Evolutionary conservation across 2,888 invertebrate genomes (phyloP), one percentile per base, ranked within the genome.

Genomic region (Trilocha varians): DNA sequence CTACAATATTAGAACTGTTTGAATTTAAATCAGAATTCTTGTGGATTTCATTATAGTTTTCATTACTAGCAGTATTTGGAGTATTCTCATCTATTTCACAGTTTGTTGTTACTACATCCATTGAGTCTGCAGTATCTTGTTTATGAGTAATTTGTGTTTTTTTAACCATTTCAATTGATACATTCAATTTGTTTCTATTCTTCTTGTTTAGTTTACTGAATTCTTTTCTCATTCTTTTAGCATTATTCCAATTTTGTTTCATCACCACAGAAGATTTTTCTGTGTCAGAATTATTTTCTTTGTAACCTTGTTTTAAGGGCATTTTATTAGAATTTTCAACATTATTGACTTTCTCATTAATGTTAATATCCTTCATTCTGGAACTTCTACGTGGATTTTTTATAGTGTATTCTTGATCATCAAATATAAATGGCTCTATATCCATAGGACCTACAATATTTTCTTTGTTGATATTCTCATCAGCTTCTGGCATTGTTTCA

Each of bases 161-260:
- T 47, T 82, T 80, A 46, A 66, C 71, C 73, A 75, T 77, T 65
- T 85, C 80, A 52, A 83, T 78, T 18, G 86, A 86, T 39, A 82
- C 72, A 74, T 85, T 82, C 6, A 86, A 50, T 65, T 85, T 87
- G 47, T 62, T 82, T 53, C 59, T 75, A 45, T 74, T 72, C 44
- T 65, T 62, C 45, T 78, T 79, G 44, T 75, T 77, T 34, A 78
- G 53, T 53, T 78, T 84, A 57, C 72, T 78, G 41, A 86, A 82
- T 50, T 82, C 84, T 49, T 78, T 80, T 55, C 72, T 76, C 83
- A 84, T 84, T 61, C 58, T 79, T 50, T 80, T 83, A 0, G 83
- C 79, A 70, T 68, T 78, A 46, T 63, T 74, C 83, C 82, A 85
- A 45, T 68, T 74, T 50, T 75, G 70, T 52, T 75, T 75, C 2